Conservation (phyloP, 2,888 invertebrate genomes). For the Helicoverpa assulta region DNA sequence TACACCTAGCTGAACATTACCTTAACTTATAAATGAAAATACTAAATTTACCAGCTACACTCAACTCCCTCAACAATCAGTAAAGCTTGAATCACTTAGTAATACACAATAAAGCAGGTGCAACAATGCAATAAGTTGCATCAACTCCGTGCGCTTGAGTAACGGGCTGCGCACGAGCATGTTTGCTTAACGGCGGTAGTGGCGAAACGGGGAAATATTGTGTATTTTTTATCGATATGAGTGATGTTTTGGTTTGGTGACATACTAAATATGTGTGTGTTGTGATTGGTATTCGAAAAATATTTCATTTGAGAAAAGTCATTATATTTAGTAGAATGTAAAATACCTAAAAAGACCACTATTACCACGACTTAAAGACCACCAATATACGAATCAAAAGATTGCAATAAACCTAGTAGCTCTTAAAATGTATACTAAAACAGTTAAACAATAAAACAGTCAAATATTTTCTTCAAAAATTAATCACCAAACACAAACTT, state of each 20-base stretch:
- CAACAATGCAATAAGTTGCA: slow-evolving; percentile 61
- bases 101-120: slow-evolving; percentile 55
- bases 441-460: too few relatives aligned
- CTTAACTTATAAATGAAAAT: background rate
- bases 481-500: too few relatives aligned
- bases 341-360: too few relatives aligned
- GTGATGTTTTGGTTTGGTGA: background rate
- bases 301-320: too few relatives aligned
- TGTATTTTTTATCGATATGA: background rate
- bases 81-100: slow-evolving; percentile 53
- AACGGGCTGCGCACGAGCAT: slow-evolving; percentile 62
- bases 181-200: slow-evolving; percentile 75
- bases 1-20: background rate
- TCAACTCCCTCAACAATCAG: slow-evolving; percentile 18
- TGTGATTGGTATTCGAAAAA: background rate
- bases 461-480: too few relatives aligned
- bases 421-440: too few relatives aligned
- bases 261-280: background rate
- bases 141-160: slow-evolving; percentile 60
- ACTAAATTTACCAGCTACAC: too few relatives aligned
- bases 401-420: too few relatives aligned
- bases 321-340: too few relatives aligned
- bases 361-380: too few relatives aligned
- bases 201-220: slow-evolving; percentile 16
- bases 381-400: too few relatives aligned